Conservation (phyloP, 2,797 vertebrate genomes). For the Adrianichthys oophorus region DNA sequence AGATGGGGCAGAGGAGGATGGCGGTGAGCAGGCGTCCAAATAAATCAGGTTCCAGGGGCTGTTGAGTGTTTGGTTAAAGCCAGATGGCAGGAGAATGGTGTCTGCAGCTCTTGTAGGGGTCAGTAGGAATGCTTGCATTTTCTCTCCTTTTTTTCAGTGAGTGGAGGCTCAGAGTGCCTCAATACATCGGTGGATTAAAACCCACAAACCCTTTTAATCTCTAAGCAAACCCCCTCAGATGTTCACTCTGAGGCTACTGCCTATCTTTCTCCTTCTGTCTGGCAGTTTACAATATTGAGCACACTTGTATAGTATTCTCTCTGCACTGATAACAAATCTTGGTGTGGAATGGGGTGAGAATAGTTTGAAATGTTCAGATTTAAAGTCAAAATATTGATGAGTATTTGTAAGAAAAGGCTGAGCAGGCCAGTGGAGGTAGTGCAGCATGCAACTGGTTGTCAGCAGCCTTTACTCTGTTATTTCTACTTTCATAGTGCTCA, state of each 20-base stretch:
- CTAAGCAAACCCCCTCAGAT: constrained; percentile 62
- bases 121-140: constrained; percentile 64
- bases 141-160: constrained; percentile 50
- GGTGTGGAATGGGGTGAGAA: no score
- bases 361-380: no score
- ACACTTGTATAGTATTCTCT: no score
- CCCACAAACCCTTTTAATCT: constrained; percentile 75
- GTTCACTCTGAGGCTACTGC: constrained; percentile 55
- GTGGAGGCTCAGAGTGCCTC: constrained; percentile 50
- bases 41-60: constrained; percentile 19
- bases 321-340: no score
- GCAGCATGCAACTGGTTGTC: no score
- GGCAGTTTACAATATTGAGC: background rate
- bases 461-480: no score
- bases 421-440: no score
- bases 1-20: constrained; percentile 3
- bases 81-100: constrained; percentile 64
- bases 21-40: background rate
- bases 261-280: constrained; percentile 29
- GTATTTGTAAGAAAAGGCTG: no score
- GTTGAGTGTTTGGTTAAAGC: constrained; percentile 60
- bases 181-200: constrained; percentile 70
- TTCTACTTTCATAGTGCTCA: no score
- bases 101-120: constrained; percentile 28
- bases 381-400: no score